These are phyloP conservation scores for Eristalis intricaria DNA, from an alignment of 2,888 invertebrate species.

Conservation along the genomic window DNA sequence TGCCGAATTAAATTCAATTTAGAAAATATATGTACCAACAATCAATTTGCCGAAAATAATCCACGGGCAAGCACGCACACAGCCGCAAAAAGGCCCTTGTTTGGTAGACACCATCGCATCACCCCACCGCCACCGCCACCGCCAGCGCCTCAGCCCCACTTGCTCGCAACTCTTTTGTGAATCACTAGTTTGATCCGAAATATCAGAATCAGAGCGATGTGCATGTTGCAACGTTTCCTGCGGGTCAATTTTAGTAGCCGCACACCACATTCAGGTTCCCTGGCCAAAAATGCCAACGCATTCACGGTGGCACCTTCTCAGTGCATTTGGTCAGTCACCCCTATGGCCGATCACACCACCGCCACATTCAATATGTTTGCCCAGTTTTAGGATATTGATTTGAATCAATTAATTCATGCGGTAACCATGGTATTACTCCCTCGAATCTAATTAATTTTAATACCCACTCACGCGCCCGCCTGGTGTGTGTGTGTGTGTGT, in stretches of 20 bases:
- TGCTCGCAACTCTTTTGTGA: background rate
- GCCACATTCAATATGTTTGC: slow-evolving; percentile 74
- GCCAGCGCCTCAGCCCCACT: no score
- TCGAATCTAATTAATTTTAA: slow-evolving; percentile 82
- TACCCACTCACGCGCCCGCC: slow-evolving; percentile 75
- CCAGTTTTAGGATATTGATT: slow-evolving; percentile 81
- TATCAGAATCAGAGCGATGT: slow-evolving; percentile 43
- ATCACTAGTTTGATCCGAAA: slow-evolving; percentile 33
- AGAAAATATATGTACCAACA: slow-evolving; percentile 34
- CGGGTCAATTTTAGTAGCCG: slow-evolving; percentile 63
- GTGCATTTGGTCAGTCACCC: slow-evolving; percentile 14
- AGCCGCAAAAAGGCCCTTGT: background rate
- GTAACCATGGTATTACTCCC: slow-evolving; percentile 80
- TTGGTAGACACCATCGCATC: background rate
- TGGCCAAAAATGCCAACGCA: slow-evolving; percentile 68
- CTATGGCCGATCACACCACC: slow-evolving; percentile 42
- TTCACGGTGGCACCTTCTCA: slow-evolving; percentile 16
- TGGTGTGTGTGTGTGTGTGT: background rate
- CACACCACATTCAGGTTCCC: slow-evolving; percentile 50
- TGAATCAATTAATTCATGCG: slow-evolving; percentile 82
- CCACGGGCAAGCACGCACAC: background rate
- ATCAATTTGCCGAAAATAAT: slow-evolving; percentile 29
- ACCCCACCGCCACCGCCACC: background rate
- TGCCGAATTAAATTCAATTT: slow-evolving; percentile 68
- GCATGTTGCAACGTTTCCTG: slow-evolving; percentile 41